Evolutionary conservation across 2,888 invertebrate genomes (phyloP), one percentile per base, ranked within the genome.

Genomic region (Melanchra persicariae): DNA sequence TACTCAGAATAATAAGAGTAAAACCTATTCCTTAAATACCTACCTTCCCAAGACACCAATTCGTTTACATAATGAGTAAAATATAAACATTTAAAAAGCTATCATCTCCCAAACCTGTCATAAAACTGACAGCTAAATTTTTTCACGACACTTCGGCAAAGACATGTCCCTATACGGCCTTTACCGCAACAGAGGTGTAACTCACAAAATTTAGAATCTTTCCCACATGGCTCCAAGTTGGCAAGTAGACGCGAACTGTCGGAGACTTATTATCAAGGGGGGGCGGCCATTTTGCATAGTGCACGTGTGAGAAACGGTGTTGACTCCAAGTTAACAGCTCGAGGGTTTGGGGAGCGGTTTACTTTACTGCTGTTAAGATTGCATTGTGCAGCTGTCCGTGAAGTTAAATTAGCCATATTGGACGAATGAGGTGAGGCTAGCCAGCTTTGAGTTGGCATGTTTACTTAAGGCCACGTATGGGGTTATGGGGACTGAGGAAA

Each of bases 211-310:
- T 77, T 71, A 8, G 67, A 77, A 70, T 77, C 72, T 74, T 77
- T 69, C 72, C 66, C 71, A 57, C 66, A 73, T 49, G 77, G 45
- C 47, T 73, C 47, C 67, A 76, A 83, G 69, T 83, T 79, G 68
- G 60, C 64, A 76, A 85, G 64, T 82, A 65, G 58, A 67, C 45
- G 66, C n/a, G 22, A 82, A 74, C 70, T 81, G 74, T 54, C 58
- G 59, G 40, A 74, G 80, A 79, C 65, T 62, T 75, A 75, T 82
- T 76, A 77, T 60, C 68, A 61, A 62, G 73, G 79, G 65, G 65
- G 45, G 49, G 43, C n/a, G 55, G 71, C 60, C 65, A 84, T 85
- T 69, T 84, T 83, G 84, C 84, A 85, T 81, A 81, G 66, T 59
- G 76, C 81, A 79, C 76, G 69, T 79, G 70, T 65, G 74, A 64